phyloP scores from a whole-genome alignment of 2,113 vertebrate genomes.

The Caranx melampygus region DNA sequence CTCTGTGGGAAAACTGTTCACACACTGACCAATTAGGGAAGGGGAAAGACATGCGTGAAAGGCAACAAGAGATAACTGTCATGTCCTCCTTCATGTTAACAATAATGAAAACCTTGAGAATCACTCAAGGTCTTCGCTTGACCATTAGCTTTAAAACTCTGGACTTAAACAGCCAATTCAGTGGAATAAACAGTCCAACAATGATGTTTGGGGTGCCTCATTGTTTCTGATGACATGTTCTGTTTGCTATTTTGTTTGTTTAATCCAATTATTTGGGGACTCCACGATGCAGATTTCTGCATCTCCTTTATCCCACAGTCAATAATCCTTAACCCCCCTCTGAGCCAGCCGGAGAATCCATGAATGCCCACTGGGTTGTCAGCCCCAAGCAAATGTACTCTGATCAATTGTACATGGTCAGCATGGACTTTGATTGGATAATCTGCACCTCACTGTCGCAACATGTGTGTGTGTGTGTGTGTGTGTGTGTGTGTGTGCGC shows the following conservation, averaged over 20 bases:
- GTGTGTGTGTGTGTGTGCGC: neutral
- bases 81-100: conserved; percentile 2
- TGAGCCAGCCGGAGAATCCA: conserved; percentile 51
- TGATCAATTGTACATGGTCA: conserved; percentile 65
- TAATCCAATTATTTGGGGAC: conserved; percentile 64
- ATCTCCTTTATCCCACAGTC: conserved; percentile 58
- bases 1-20: conserved; percentile 31
- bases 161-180: neutral
- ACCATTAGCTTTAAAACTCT: conserved; percentile 3
- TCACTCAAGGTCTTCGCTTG: neutral
- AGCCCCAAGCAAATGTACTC: conserved; percentile 43
- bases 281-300: conserved; percentile 53
- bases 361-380: conserved; percentile 50
- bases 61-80: conserved; percentile 12
- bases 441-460: conserved; percentile 62
- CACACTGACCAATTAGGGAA: conserved; percentile 37
- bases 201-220: conserved; percentile 4
- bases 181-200: conserved; percentile 13
- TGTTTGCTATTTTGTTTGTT: conserved; percentile 60
- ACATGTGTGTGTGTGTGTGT: neutral
- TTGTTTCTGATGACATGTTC: conserved; percentile 42
- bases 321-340: conserved; percentile 64
- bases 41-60: neutral
- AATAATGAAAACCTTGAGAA: neutral
- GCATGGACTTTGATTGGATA: conserved; percentile 67